Evolutionary conservation across 1,140 invertebrate genomes (phyloP).

Genomic region (Ceratoteleas bidentatus): DNA sequence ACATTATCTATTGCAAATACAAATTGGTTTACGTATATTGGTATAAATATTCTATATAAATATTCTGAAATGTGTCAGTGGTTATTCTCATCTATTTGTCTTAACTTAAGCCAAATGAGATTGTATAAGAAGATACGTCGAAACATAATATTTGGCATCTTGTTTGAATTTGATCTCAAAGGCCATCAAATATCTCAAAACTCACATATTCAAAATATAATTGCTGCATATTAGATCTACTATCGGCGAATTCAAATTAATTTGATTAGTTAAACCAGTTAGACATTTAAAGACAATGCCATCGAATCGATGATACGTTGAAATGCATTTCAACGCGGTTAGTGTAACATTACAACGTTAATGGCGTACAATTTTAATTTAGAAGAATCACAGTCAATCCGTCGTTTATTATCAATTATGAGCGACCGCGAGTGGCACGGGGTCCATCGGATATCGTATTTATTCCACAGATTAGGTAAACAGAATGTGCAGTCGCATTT

Average conservation of each 20-base stretch:
- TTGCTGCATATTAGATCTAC: too few species aligned
- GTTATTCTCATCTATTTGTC: too few species aligned
- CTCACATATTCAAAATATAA: too few species aligned
- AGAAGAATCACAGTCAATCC: constrained; percentile 12
- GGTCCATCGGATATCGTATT: constrained; percentile 4
- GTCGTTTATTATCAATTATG: constrained; percentile 4
- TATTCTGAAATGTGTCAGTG: too few species aligned
- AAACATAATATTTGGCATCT: too few species aligned
- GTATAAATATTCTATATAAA: too few species aligned
- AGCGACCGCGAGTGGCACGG: background rate
- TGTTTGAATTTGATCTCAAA: too few species aligned
- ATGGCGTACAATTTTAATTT: constrained; percentile 14
- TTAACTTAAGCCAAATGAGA: too few species aligned
- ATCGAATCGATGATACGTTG: constrained; percentile 1
- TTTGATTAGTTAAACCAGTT: constrained; percentile 8
- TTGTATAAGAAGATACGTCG: too few species aligned
- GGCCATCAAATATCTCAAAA: too few species aligned
- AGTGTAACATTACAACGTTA: constrained; percentile 4
- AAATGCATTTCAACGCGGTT: constrained; percentile 6
- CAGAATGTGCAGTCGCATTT: background rate
- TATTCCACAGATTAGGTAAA: constrained; percentile 7
- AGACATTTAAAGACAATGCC: constrained; percentile 2
- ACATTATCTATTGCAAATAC: too few species aligned
- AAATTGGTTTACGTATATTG: too few species aligned
- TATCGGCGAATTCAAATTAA: constrained; percentile 14